Base-by-base conservation (phyloP, 1,140 invertebrate genomes). In the Agrypnia vestita region DNA sequence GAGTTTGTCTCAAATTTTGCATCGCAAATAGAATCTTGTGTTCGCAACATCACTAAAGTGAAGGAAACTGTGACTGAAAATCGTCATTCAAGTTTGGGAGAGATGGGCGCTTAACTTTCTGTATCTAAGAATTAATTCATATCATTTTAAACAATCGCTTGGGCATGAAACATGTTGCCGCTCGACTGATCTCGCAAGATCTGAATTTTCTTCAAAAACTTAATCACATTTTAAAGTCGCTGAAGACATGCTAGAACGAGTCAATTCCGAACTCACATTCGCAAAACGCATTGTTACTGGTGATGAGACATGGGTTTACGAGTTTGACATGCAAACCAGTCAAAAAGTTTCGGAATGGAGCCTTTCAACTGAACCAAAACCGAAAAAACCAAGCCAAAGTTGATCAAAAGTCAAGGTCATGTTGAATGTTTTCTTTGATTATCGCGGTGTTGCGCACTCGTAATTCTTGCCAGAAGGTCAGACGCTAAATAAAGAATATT, bases 391-490 rank as follows among this genome's bases (percentile, higher is more conserved):
- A 61, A 53, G 78, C 21, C 79, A 79, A 73, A 79, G 73, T 76
- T 79, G 80, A 17, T 85, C 80, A 44, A 84, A 84, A 46, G 72
- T 85, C 49, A 86, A 87, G 76, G 83, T 83, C 9, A 86, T 86
- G 84, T 73, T 86, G 62, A 84, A 85, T 81, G 49, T 64, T 80
- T 86, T 86, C 79, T 87, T 87, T 75, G 80, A 86, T 64, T 55
- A 12, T n/a, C 74, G 71, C 49, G 84, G 83, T 3, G 72, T 86
- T 9, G 82, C 86, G 15, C 84, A 87, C 77, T 64, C 81, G 21
- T 82, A 86, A 78, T 86, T 85, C 71, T 76, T 83, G 56, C 81
- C 85, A 53, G 69, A 71, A 46, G 84, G 85, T 35, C 77, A 82
- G 12, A 61, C 59, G 12, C 15, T 61, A 11, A 61, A 61, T 61